These are phyloP conservation scores for Chunga burmeisteri DNA, from an alignment of 2,113 vertebrate genomes.

Conservation along the genomic window DNA sequence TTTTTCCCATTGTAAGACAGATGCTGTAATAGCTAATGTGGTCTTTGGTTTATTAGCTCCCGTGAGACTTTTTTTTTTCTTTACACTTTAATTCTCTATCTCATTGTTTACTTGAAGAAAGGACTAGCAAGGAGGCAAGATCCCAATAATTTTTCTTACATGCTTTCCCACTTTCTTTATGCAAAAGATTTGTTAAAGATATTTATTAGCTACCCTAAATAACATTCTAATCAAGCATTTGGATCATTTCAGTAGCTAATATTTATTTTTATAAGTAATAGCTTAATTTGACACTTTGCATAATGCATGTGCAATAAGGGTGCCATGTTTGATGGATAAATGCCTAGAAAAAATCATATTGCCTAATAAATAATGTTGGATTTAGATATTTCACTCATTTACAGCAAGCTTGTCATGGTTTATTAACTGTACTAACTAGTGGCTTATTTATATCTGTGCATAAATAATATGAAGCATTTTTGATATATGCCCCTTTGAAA, in stretches of 20 bases:
- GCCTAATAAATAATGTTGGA: constrained; percentile 80
- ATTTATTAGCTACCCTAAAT: constrained; percentile 66
- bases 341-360: constrained; percentile 72
- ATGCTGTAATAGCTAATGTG: neutral
- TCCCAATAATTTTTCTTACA: neutral
- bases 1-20: neutral
- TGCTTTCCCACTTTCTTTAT: constrained; percentile 3
- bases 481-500: constrained; percentile 50
- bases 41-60: constrained; percentile 13
- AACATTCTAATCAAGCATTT: constrained; percentile 63
- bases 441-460: constrained; percentile 67
- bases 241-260: constrained; percentile 73
- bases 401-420: constrained; percentile 76
- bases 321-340: constrained; percentile 79
- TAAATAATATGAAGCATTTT: constrained; percentile 71
- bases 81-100: neutral
- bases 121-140: neutral
- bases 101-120: constrained; percentile 12
- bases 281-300: constrained; percentile 80
- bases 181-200: constrained; percentile 14
- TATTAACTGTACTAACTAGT: constrained; percentile 77
- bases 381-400: constrained; percentile 73
- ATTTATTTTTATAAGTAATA: constrained; percentile 80
- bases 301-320: constrained; percentile 77
- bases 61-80: neutral